These are phyloP conservation scores for Limnephilus auricula DNA, from an alignment of 2,888 invertebrate genomes.

Conservation along the genomic window DNA sequence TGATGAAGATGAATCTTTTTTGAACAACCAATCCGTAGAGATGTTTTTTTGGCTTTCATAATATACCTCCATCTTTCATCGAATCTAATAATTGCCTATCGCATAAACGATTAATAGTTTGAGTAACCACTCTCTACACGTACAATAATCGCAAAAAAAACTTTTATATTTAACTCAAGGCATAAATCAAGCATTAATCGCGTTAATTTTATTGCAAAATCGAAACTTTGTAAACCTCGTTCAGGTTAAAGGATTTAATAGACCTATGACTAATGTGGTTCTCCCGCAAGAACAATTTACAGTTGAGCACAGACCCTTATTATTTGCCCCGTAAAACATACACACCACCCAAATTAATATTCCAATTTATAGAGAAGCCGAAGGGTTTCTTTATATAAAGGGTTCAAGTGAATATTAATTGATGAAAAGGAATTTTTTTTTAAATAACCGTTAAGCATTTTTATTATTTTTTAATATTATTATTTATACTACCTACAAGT, in stretches of 20 bases:
- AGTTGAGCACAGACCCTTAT: background rate
- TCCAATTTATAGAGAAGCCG: background rate
- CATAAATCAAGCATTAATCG: background rate
- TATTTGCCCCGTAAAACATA: background rate
- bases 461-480: background rate
- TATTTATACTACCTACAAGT: background rate
- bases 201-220: conserved; percentile 8
- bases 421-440: background rate
- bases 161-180: background rate
- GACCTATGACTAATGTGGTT: conserved; percentile 19
- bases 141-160: background rate
- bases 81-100: background rate
- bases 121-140: background rate
- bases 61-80: too few species aligned
- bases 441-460: background rate
- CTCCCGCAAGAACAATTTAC: conserved; percentile 4
- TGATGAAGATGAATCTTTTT: too few species aligned
- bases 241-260: background rate
- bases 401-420: background rate
- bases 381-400: background rate
- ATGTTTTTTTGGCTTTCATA: too few species aligned
- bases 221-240: background rate
- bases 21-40: too few species aligned
- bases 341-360: background rate
- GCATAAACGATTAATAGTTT: background rate